A percentile compares a stretch with the other conserved stretches of the same genome.
phyloP scores from a whole-genome alignment of 2,888 invertebrate genomes.

The Caenorhabditis sp. region DNA sequence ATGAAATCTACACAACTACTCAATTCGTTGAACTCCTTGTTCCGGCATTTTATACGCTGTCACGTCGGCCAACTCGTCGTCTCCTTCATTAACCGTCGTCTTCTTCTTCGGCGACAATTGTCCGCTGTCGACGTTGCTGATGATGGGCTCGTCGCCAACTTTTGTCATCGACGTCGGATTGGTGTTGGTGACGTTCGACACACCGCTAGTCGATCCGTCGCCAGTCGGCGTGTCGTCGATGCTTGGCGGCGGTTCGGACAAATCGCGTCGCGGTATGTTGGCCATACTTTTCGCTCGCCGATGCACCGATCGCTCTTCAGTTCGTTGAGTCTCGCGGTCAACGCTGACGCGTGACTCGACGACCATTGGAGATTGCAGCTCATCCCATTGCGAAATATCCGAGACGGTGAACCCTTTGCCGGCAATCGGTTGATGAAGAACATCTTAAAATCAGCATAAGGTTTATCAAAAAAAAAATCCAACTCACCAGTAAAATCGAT shows the following conservation, averaged over 20 bases:
- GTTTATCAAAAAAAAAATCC: too few species aligned
- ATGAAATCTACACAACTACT: constrained; percentile 16
- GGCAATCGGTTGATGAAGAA: constrained; percentile 47
- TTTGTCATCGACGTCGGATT: neutral
- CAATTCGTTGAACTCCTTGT: constrained; percentile 57
- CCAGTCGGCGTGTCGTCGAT: constrained; percentile 24
- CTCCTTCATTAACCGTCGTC: constrained; percentile 18
- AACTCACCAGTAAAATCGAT: constrained; percentile 66
- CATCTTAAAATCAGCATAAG: constrained; percentile 31
- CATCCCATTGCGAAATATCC: constrained; percentile 57
- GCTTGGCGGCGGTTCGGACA: constrained; percentile 50
- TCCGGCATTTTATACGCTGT: constrained; percentile 59
- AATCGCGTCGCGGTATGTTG: constrained; percentile 49
- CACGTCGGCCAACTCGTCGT: constrained; percentile 47
- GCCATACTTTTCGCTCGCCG: constrained; percentile 52
- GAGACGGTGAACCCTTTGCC: constrained; percentile 58
- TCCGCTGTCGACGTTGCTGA: neutral
- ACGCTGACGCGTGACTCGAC: neutral
- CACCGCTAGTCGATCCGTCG: neutral
- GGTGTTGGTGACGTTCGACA: neutral
- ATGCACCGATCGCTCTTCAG: constrained; percentile 35
- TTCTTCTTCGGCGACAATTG: constrained; percentile 42
- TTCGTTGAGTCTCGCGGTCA: neutral
- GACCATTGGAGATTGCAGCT: constrained; percentile 38
- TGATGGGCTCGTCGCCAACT: neutral